Conservation (phyloP, 1,140 invertebrate species). For the Drosophila sucinea region DNA sequence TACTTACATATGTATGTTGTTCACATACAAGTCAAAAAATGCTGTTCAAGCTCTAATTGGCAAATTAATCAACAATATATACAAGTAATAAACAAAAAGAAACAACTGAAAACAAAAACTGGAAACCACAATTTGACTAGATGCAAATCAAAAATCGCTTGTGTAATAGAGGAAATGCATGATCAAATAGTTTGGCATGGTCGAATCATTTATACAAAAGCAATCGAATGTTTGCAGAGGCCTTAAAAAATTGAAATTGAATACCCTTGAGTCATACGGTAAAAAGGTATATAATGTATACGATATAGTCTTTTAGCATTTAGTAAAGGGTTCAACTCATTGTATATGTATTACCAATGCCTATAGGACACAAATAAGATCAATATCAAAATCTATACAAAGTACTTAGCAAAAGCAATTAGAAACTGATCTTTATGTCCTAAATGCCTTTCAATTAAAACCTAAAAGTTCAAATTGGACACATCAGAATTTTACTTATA, state of each 20-base stretch:
- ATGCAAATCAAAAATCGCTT: slow-evolving; percentile 52
- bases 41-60: slow-evolving; percentile 66
- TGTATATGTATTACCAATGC: too few species aligned
- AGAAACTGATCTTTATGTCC: too few species aligned
- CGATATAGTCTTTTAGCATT: too few species aligned
- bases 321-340: too few species aligned
- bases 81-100: slow-evolving; percentile 31
- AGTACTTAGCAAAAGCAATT: too few species aligned
- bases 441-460: too few species aligned
- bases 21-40: slow-evolving; percentile 37
- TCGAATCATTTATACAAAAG: slow-evolving; percentile 43
- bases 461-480: too few species aligned
- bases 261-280: slow-evolving; percentile 27
- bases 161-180: slow-evolving; percentile 54
- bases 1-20: slow-evolving; percentile 1
- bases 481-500: too few species aligned
- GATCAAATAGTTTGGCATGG: slow-evolving; percentile 43
- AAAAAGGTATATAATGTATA: background rate
- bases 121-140: slow-evolving; percentile 44
- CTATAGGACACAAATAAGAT: too few species aligned
- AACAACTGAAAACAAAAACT: slow-evolving; percentile 18
- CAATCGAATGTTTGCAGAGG: slow-evolving; percentile 30
- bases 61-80: slow-evolving; percentile 61
- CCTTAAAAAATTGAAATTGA: slow-evolving; percentile 7
- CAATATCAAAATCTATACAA: too few species aligned